Base-by-base conservation (phyloP, 2,888 invertebrate species). In the Meandrusa payeni region DNA sequence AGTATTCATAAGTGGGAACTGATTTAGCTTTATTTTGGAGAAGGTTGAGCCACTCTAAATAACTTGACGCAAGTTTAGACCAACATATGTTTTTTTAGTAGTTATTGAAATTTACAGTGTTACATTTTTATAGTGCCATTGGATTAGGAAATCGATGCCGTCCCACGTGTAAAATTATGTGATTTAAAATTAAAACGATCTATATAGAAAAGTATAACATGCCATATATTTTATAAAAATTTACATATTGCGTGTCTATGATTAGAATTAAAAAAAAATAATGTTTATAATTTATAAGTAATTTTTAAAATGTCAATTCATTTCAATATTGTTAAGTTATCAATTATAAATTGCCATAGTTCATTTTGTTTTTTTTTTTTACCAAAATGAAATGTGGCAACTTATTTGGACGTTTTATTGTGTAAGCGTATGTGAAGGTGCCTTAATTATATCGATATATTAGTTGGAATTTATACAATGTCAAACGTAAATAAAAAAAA, bases 211-310 rank as follows among this genome's bases (percentile, higher is more conserved):
- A 85, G 71, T 86, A n/a, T n/a, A 87, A 87, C 85, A 85, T 85
- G 82, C 78, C 82, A 80, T 87, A 86, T 86, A 87, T 83, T 85
- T 80, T 72, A 74, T 77, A 77, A 74, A 70, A 77, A 69, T 74
- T 69, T 77, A 78, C 74, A 76, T 69, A 69, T 59, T 69, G 67
- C 70, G 67, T 71, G 67, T 72, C 66, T 72, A 70, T 69, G 69
- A 67, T 69, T 66, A 68, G 69, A n/a, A n/a, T 69, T 69, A 63
- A 69, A 69, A 64, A n/a, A n/a, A 61, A 64, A 68, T 47, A 56
- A 48, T 48, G 43, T 47, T 31, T 60, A 56, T 60, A 64, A 61
- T 55, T 61, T 56, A 55, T 51, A 55, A 40, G 57, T 41, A 28
- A 2, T 22, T 13, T 24, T 24, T 6, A n/a, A n/a, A n/a, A n/a